phyloP scores from a whole-genome alignment of 2,113 vertebrate genomes.

The Romanogobio albipinnatus region DNA sequence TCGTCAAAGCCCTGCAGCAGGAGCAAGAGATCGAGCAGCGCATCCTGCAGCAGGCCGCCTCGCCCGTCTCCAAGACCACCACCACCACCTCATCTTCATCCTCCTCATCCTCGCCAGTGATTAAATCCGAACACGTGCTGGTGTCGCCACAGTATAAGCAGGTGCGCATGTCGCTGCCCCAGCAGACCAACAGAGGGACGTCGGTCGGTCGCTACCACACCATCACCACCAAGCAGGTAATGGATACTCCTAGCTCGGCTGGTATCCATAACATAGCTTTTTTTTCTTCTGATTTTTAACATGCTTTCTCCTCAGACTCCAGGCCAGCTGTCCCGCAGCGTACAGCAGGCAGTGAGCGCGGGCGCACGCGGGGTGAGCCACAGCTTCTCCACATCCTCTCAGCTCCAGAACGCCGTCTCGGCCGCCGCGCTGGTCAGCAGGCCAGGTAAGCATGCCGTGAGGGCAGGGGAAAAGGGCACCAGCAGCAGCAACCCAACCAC shows the following conservation, averaged over 20 bases:
- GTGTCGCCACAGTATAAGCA: slow-evolving; percentile 79
- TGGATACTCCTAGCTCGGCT: background rate
- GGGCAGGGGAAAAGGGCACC: slow-evolving; percentile 78
- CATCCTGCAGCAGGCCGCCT: slow-evolving; percentile 86
- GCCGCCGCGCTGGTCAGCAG: slow-evolving; percentile 83
- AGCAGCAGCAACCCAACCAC: slow-evolving; percentile 75
- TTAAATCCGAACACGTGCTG: slow-evolving; percentile 73
- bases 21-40: slow-evolving; percentile 98
- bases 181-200: slow-evolving; percentile 73
- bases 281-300: background rate
- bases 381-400: slow-evolving; percentile 84
- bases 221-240: slow-evolving; percentile 86
- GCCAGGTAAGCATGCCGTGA: slow-evolving; percentile 85
- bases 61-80: slow-evolving; percentile 66
- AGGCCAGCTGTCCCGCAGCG: slow-evolving; percentile 83
- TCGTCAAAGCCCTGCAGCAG: slow-evolving; percentile 97
- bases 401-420: slow-evolving; percentile 84
- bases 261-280: background rate
- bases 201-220: slow-evolving; percentile 81
- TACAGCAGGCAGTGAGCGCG: slow-evolving; percentile 69
- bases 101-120: slow-evolving; percentile 64
- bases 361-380: slow-evolving; percentile 81
- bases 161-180: slow-evolving; percentile 68
- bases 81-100: slow-evolving; percentile 64
- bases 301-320: slow-evolving; percentile 67